These are phyloP conservation scores for Rhamnusium bicolor DNA, from an alignment of 2,888 invertebrate genomes.

Conservation along the genomic window DNA sequence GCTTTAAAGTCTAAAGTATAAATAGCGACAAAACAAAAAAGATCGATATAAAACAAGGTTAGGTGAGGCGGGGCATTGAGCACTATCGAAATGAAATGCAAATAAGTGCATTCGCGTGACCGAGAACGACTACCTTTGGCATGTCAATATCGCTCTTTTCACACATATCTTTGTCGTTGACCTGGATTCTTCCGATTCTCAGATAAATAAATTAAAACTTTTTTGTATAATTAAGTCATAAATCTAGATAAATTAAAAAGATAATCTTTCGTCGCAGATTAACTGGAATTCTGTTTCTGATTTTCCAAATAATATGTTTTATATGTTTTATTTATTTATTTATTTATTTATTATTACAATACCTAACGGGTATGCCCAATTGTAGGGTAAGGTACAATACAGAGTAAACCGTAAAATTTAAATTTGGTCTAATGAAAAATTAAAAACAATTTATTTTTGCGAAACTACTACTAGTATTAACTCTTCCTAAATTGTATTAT, in stretches of 20 bases:
- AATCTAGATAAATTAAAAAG: not conserved
- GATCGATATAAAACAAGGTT: slow-evolving; percentile 1
- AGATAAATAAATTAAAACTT: slow-evolving; percentile 14
- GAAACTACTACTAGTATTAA: too few species aligned
- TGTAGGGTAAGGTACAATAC: too few species aligned
- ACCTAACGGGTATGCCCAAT: too few species aligned
- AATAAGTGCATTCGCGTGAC: slow-evolving; percentile 36
- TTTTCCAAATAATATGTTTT: not conserved
- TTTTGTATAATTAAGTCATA: not conserved
- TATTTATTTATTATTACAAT: too few species aligned
- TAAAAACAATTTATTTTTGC: too few species aligned
- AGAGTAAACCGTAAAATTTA: too few species aligned
- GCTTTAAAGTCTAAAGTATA: not conserved
- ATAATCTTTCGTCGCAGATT: not conserved
- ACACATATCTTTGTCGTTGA: slow-evolving; percentile 24
- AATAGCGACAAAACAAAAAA: slow-evolving; percentile 10
- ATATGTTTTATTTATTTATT: not conserved
- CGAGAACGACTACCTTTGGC: slow-evolving; percentile 29
- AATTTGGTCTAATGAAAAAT: too few species aligned
- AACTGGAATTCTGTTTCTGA: not conserved
- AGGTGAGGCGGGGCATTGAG: slow-evolving; percentile 14
- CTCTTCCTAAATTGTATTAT: too few species aligned
- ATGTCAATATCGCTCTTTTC: slow-evolving; percentile 16
- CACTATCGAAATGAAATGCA: slow-evolving; percentile 36
- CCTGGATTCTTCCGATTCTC: slow-evolving; percentile 14